phyloP scores from a whole-genome alignment of 2,113 vertebrate genomes.

The Megaceryle maxima region DNA sequence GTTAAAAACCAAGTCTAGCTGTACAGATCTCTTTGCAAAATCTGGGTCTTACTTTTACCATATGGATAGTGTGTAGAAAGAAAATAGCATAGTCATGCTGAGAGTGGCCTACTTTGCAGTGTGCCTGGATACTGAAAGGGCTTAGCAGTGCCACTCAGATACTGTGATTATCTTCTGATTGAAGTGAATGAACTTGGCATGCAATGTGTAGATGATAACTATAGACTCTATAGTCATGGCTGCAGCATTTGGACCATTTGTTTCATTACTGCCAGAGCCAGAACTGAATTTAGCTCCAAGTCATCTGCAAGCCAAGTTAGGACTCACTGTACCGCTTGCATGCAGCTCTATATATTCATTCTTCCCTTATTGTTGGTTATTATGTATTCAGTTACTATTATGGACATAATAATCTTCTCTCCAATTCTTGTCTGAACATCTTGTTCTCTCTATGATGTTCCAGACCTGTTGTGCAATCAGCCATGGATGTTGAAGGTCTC shows the following conservation, averaged over 20 bases:
- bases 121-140: neutral
- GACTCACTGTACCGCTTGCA: neutral
- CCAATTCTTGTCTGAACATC: slow-evolving; percentile 12
- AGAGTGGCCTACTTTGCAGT: slow-evolving; percentile 15
- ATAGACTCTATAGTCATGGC: neutral
- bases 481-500: neutral
- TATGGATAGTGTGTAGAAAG: neutral
- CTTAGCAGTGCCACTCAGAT: neutral
- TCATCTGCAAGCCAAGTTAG: neutral
- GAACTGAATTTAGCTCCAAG: neutral
- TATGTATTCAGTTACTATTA: slow-evolving; percentile 17
- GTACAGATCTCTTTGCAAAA: neutral
- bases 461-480: neutral
- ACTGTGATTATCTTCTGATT: neutral
- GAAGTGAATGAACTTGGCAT: neutral
- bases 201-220: neutral
- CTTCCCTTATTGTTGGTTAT: neutral
- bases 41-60: slow-evolving; percentile 6
- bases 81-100: slow-evolving; percentile 27
- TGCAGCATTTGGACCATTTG: neutral
- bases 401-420: neutral
- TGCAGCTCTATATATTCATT: neutral
- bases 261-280: neutral
- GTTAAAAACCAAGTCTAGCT: neutral
- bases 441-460: neutral